Conservation (phyloP, 2,888 invertebrate genomes). For the Pinctada fucata region DNA sequence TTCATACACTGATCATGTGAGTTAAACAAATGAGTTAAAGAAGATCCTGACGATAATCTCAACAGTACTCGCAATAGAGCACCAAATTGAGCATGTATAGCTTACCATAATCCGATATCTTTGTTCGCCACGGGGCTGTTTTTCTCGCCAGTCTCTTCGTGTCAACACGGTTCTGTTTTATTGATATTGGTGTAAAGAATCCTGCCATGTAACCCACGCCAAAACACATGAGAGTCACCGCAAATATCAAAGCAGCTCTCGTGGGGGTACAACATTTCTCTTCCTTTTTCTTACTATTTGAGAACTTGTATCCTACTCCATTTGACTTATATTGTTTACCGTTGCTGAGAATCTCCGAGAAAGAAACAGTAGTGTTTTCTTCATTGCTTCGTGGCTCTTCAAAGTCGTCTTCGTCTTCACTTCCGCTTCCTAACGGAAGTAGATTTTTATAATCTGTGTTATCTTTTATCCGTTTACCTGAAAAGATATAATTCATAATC, state of each 20-base stretch:
- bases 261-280: slow-evolving; percentile 51
- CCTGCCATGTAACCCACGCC: slow-evolving; percentile 54
- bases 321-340: slow-evolving; percentile 22
- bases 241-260: slow-evolving; percentile 49
- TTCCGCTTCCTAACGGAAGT: slow-evolving; percentile 50
- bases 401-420: slow-evolving; percentile 48
- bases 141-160: slow-evolving; percentile 30
- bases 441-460: slow-evolving; percentile 50
- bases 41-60: too few species aligned
- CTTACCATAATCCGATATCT: slow-evolving; percentile 56
- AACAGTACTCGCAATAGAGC: too few species aligned
- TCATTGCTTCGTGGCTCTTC: slow-evolving; percentile 20
- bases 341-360: slow-evolving; percentile 28
- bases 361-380: slow-evolving; percentile 32
- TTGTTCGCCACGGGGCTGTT: slow-evolving; percentile 55
- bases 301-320: slow-evolving; percentile 45
- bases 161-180: slow-evolving; percentile 11
- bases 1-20: too few species aligned
- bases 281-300: slow-evolving; percentile 27
- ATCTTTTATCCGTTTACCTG: slow-evolving; percentile 42
- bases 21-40: too few species aligned
- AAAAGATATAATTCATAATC: too few species aligned
- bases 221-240: slow-evolving; percentile 46
- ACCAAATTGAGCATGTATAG: not conserved
- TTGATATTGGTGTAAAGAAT: slow-evolving; percentile 43